Base-by-base conservation (phyloP, 1,140 invertebrate species). In the Bombus cullumanus region DNA sequence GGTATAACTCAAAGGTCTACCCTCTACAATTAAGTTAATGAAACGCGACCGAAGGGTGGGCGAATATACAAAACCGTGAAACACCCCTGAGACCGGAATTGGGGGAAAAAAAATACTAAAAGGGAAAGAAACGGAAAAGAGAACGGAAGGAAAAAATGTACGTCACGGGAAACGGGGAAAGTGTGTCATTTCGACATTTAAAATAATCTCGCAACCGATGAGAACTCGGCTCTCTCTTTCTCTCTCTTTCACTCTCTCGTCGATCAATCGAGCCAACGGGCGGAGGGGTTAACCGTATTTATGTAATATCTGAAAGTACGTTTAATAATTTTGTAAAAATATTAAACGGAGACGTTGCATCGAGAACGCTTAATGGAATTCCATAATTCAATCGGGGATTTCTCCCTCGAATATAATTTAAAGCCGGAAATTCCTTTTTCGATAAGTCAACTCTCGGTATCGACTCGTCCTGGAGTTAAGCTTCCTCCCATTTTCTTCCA, bases 11-110 rank as follows among this genome's bases (percentile, higher is more conserved):
- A 69, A 88, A 90, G 69, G 66, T 41, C 69, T 25, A 31, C 47
- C n/a, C 57, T 25, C 47, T 72, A 71, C 86, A 83, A 87, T 90
- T 90, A 90, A 81, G 39, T 81, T 90, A 90, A 90, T 88, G 86
- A 80, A 90, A 90, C 74, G 10, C 34, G 62, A 41, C 15, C 22
- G 76, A 68, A 69, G 25, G 37, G 15, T 18, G 8, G 22, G 39
- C 47, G 74, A 59, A 71, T 64, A 22, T 62, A 59, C n/a, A 31
- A 80, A 66, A 89, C 71, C 64, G 15, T 74, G 75, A 57, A 68
- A 80, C 81, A 83, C 59, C 37, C 80, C 22, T 22, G 85, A 62
- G 74, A 72, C 74, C 41, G 68, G 64, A 72, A 82, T 75, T 74
- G 53, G 53, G 68, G 53, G n/a, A n/a, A 34, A 12, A 22, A 22